phyloP scores from a whole-genome alignment of 35 echinoderm and acorn worm species.

The Hemicentrotus pulcherrimus region DNA sequence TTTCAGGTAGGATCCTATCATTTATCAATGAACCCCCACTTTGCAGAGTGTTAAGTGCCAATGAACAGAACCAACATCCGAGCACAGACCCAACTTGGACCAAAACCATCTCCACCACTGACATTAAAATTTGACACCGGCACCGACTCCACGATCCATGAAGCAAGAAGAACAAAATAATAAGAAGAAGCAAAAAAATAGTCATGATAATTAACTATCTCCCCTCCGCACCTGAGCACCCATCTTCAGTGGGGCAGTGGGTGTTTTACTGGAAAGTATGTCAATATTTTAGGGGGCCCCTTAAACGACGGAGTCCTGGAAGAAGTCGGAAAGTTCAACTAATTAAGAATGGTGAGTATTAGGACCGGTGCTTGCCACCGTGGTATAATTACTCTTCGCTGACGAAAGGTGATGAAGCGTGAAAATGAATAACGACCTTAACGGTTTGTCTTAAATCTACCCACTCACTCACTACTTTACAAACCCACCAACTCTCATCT shows the following conservation, averaged over 20 bases:
- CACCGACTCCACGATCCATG: background rate
- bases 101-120: background rate
- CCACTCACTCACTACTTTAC: background rate
- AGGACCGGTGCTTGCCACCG: background rate
- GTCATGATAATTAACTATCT: conserved; percentile 5
- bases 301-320: background rate
- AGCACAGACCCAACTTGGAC: background rate
- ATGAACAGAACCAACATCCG: background rate
- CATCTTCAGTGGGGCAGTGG: background rate
- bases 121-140: background rate
- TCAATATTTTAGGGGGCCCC: background rate
- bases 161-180: conserved; percentile 4
- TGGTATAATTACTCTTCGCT: conserved; percentile 20
- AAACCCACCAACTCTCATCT: background rate
- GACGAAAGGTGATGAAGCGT: background rate
- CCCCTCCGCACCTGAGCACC: conserved; percentile 4
- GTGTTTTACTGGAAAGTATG: conserved; percentile 17
- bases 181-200: background rate
- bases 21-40: background rate
- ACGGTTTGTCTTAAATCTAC: background rate
- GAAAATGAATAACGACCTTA: conserved; percentile 33
- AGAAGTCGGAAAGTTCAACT: conserved; percentile 24
- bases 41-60: background rate
- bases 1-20: background rate
- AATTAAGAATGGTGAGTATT: conserved; percentile 33